Percentiles rank a stretch among this genome's conserved stretches.
phyloP scores from a whole-genome alignment of 2,797 vertebrate species.

The Typhlichthys subterraneus region DNA sequence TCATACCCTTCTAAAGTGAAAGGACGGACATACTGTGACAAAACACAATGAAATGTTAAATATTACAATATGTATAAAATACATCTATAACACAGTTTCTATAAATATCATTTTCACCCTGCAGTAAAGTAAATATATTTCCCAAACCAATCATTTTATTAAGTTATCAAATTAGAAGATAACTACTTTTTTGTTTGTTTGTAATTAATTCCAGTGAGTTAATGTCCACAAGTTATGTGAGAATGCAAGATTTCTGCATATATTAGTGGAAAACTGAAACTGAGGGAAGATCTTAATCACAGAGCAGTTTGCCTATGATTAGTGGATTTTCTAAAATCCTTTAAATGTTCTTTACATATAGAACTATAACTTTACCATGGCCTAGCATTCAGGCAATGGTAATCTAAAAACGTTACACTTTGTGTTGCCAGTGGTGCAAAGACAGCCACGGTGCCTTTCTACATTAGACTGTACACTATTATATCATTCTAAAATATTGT shows the following conservation, averaged over 20 bases:
- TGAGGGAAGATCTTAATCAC: slow-evolving; percentile 2
- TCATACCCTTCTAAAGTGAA: slow-evolving; percentile 44
- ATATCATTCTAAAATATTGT: slow-evolving; percentile 7
- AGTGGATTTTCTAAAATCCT: not conserved
- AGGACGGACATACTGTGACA: slow-evolving; percentile 34
- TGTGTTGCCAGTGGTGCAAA: not conserved
- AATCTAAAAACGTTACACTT: not conserved
- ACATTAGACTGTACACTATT: not conserved
- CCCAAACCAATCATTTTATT: too few species aligned
- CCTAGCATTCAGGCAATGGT: not conserved
- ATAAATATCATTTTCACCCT: slow-evolving; percentile 27
- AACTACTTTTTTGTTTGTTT: not conserved
- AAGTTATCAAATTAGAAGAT: not conserved
- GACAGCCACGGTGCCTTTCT: not conserved
- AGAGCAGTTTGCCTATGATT: slow-evolving; percentile 9
- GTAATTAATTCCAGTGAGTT: not conserved
- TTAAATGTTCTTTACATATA: too few species aligned
- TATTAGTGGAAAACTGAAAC: slow-evolving; percentile 8
- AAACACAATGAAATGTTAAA: slow-evolving; percentile 56
- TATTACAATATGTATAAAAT: slow-evolving; percentile 55
- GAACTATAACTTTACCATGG: too few species aligned
- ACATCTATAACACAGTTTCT: slow-evolving; percentile 50
- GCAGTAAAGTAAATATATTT: slow-evolving; percentile 30
- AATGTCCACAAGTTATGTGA: not conserved
- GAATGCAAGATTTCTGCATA: not conserved